Conservation (phyloP, 2,888 invertebrate genomes). For the Colletes collaris region DNA sequence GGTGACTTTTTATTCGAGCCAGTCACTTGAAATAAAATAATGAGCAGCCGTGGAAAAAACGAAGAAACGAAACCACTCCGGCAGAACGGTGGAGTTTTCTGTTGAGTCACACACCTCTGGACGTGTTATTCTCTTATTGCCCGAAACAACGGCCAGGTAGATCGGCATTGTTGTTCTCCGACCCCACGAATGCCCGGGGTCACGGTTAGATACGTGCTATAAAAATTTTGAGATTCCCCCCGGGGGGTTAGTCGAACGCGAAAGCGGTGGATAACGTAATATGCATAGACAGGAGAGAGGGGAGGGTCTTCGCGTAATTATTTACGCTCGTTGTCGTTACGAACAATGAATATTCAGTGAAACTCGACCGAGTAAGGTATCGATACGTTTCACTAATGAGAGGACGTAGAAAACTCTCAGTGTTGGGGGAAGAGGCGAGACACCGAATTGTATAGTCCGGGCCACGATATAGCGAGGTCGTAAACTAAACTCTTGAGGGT, state of each 20-base stretch:
- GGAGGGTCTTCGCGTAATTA: conserved; percentile 27
- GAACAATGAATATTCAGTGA: conserved; percentile 50
- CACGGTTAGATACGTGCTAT: conserved; percentile 49
- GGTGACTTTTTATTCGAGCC: conserved; percentile 60
- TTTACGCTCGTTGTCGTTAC: conserved; percentile 33
- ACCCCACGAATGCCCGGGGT: conserved; percentile 36
- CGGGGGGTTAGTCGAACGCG: conserved; percentile 21
- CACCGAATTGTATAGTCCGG: conserved; percentile 20
- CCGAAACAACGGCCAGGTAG: conserved; percentile 16
- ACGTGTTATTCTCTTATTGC: conserved; percentile 49
- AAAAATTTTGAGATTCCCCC: conserved; percentile 35
- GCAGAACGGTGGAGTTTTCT: conserved; percentile 50
- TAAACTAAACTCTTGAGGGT: no score
- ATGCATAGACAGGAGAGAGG: background rate
- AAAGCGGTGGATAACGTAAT: conserved; percentile 34
- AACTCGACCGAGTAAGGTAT: conserved; percentile 21
- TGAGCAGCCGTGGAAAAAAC: conserved; percentile 52
- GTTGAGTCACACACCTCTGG: conserved; percentile 26
- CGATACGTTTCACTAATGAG: conserved; percentile 47
- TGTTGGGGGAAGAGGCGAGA: background rate
- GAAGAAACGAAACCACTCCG: conserved; percentile 48
- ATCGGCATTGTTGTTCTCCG: conserved; percentile 37
- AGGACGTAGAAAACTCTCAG: conserved; percentile 18
- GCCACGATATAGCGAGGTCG: no score
- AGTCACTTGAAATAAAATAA: conserved; percentile 73